phyloP scores from a whole-genome alignment of 2,113 vertebrate genomes.

The Typhlomys cinereus region DNA sequence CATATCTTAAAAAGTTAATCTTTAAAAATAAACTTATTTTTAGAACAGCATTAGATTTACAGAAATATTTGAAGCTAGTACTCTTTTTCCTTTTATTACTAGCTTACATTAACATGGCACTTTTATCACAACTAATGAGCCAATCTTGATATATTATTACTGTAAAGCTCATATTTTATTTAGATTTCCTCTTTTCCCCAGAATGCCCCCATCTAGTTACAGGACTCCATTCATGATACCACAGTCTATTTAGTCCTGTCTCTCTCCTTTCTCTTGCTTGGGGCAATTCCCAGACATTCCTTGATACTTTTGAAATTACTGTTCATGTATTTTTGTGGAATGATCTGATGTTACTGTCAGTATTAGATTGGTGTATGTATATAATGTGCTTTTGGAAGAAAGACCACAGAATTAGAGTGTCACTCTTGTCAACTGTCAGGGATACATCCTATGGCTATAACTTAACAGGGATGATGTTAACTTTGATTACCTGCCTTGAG shows the following conservation, averaged over 20 bases:
- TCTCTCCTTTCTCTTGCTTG: not conserved
- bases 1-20: not conserved
- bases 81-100: constrained; percentile 21
- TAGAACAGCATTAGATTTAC: constrained; percentile 22
- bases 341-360: constrained; percentile 5
- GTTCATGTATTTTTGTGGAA: constrained; percentile 4
- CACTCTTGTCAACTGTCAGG: not conserved
- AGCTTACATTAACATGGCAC: not conserved
- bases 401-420: not conserved
- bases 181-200: not conserved
- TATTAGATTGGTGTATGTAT: not conserved
- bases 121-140: not conserved
- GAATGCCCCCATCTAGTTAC: not conserved
- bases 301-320: constrained; percentile 44
- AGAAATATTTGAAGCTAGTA: constrained; percentile 16
- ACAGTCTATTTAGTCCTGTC: not conserved
- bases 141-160: constrained; percentile 3
- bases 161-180: not conserved
- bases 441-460: not conserved
- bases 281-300: not conserved
- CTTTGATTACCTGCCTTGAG: not conserved
- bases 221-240: not conserved
- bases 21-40: not conserved
- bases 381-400: constrained; percentile 20
- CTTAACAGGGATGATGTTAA: constrained; percentile 13